Percentiles rank a stretch among this genome's conserved stretches.
Conservation (phyloP, 1,140 invertebrate species). For the Drosophila albomicans region DNA sequence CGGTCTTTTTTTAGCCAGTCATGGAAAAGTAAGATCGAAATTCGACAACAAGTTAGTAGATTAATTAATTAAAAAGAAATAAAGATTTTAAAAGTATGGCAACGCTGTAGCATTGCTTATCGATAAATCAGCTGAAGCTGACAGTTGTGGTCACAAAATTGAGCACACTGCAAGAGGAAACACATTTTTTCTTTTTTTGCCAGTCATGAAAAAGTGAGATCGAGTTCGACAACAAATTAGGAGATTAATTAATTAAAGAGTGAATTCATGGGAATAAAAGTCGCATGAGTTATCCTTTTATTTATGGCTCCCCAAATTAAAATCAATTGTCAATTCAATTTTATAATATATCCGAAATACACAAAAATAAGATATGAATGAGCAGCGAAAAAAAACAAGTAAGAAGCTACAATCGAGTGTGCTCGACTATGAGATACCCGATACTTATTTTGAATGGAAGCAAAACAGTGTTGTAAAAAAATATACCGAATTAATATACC, state of each 20-base stretch:
- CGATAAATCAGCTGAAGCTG: background rate
- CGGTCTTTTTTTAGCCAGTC: no score
- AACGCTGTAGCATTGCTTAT: background rate
- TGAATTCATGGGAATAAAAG: constrained; percentile 18
- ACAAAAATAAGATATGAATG: constrained; percentile 11
- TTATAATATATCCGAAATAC: constrained; percentile 23
- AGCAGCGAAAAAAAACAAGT: no score
- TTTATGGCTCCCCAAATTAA: constrained; percentile 35
- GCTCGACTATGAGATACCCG: no score
- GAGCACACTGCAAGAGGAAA: background rate
- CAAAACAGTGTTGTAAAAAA: no score
- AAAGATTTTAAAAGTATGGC: background rate
- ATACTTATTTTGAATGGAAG: no score
- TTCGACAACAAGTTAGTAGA: background rate
- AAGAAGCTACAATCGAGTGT: no score
- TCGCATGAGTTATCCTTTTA: constrained; percentile 45
- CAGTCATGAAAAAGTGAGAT: background rate
- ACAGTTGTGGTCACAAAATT: background rate
- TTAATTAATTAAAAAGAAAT: background rate
- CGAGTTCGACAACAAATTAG: background rate
- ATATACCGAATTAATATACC: no score
- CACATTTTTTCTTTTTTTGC: no score
- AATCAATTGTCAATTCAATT: constrained; percentile 40
- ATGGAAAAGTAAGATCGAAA: background rate
- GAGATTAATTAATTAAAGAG: constrained; percentile 7